These are phyloP conservation scores for Danio choprae DNA, from an alignment of 2,797 vertebrate species.

Conservation along the genomic window DNA sequence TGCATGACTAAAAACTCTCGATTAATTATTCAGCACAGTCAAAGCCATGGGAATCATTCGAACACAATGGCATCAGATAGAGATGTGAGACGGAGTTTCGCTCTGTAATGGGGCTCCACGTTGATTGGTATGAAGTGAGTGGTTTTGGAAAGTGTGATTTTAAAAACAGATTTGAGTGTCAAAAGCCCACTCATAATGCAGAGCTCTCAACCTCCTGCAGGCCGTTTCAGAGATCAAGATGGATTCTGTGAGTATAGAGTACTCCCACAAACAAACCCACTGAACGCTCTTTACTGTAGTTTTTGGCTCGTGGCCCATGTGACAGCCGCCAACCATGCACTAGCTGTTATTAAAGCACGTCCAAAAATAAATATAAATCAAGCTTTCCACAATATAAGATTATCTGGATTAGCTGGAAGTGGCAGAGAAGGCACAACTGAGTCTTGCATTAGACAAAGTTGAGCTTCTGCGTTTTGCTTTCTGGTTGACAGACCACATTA, in stretches of 20 bases:
- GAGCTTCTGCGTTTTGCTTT: neutral
- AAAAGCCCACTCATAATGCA: conserved; percentile 36
- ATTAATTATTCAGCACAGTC: conserved; percentile 70
- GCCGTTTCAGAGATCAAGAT: conserved; percentile 24
- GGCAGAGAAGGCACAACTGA: neutral
- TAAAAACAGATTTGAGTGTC: conserved; percentile 23
- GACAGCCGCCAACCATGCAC: conserved; percentile 18
- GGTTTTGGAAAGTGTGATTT: conserved; percentile 14
- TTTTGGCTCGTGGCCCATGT: conserved; percentile 15
- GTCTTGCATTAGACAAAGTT: too few species aligned
- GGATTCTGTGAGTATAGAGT: conserved; percentile 8
- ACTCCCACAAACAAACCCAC: conserved; percentile 38
- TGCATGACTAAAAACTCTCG: conserved; percentile 25
- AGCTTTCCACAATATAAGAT: neutral
- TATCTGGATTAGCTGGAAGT: neutral
- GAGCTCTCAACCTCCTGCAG: conserved; percentile 29
- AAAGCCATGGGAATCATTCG: conserved; percentile 49
- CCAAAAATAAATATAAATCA: conserved; percentile 15
- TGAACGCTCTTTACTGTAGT: conserved; percentile 16
- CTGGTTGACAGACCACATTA: neutral
- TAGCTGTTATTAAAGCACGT: conserved; percentile 9
- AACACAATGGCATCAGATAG: conserved; percentile 42
- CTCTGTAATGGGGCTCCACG: conserved; percentile 58
- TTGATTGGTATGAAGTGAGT: conserved; percentile 49
- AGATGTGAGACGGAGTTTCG: conserved; percentile 42